Evolutionary conservation across 2,113 vertebrate genomes (phyloP), one percentile per base, ranked within the genome.

Genomic region (Actenoides hombroni): DNA sequence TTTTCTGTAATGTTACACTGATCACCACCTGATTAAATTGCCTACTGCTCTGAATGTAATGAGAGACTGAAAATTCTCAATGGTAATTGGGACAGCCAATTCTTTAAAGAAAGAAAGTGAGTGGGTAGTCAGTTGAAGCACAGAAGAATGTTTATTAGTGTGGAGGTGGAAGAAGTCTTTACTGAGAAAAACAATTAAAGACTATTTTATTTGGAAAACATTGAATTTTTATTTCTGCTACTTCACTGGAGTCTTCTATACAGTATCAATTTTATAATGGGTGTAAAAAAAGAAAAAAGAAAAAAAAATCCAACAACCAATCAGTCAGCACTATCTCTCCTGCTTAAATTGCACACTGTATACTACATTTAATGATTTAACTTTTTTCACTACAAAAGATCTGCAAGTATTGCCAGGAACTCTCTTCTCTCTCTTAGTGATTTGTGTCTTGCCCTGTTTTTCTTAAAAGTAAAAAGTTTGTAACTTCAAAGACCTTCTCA

Each of bases 31-130:
- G 83, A 93, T 94, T 91, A 90, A 96, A 93, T 87, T 85, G 78
- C 69, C 67, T 85, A 68, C 42, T 90, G 80, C 86, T 93, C 73
- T 8, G 17, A 92, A 97, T 87, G 88, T 97, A 95, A 96, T 94
- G 87, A 92, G 65, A 93, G 46, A 96, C 93, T 70, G 51, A 94
- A 96, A 97, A 97, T 88, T 85, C 86, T 96, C 95, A 94, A 91
- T 95, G 93, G 73, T 92, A 96, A 89, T 83, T 89, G 94, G 94
- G 86, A 89, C 33, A 93, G 91, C 26, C 31, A 1, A 89, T 92
- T 95, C 77, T 95, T 92, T 88, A 75, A 88, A 95, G 65, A 90
- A 61, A 84, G n/a, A 90, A 84, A 96, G 73, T 81, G 95, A 94
- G 97, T 95, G 88, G 95, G 92, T 77, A 92, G 87, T 59, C 64